Conservation (phyloP, 2,888 invertebrate genomes). For the Amorpha juglandis region DNA sequence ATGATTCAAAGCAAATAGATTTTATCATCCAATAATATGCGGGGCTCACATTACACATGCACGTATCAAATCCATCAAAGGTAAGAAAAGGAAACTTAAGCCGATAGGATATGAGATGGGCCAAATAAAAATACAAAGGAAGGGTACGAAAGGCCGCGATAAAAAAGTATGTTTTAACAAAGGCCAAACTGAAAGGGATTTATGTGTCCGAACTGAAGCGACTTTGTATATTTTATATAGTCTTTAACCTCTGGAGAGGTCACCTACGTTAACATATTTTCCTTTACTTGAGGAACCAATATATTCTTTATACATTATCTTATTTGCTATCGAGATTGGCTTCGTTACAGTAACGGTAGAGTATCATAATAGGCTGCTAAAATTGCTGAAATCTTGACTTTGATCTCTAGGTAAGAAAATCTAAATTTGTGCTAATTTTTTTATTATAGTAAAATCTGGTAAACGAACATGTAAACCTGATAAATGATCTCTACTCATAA, state of each 20-base stretch:
- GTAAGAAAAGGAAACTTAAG: constrained; percentile 29
- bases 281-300: background rate
- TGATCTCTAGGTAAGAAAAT: too few relatives aligned
- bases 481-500: too few relatives aligned
- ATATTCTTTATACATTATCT: background rate
- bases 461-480: too few relatives aligned
- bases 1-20: background rate
- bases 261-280: background rate
- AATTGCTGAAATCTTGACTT: too few relatives aligned
- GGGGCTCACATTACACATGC: constrained; percentile 15
- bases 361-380: too few relatives aligned
- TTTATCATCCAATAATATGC: background rate
- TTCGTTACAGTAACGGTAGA: too few relatives aligned
- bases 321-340: background rate
- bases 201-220: constrained; percentile 41
- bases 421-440: too few relatives aligned
- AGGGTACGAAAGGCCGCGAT: constrained; percentile 30
- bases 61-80: constrained; percentile 28
- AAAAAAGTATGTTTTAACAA: constrained; percentile 33
- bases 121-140: constrained; percentile 34
- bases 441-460: too few relatives aligned
- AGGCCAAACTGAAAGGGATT: constrained; percentile 41
- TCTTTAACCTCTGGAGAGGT: constrained; percentile 18
- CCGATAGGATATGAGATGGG: constrained; percentile 27
- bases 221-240: constrained; percentile 17